Base-by-base conservation (phyloP, 2,113 vertebrate genomes). In the Phylloscopus trochilus region DNA sequence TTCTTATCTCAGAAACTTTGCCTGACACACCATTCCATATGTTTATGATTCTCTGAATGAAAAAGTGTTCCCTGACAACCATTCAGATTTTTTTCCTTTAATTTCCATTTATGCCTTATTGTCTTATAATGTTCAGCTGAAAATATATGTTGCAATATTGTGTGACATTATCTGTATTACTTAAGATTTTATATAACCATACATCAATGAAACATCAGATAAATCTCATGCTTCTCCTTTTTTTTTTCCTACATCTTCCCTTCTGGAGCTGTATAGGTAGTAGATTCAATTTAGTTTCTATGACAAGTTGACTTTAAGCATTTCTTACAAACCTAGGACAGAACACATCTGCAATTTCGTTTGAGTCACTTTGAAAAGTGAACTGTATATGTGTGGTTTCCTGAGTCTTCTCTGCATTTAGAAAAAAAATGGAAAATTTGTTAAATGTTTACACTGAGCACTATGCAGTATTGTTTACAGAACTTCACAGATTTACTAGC, bases 131-230 rank as follows among this genome's bases (percentile, higher is more conserved):
- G 94, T 97, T 98, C 97, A 84, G 95, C 95, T 93, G 97, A 97
- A 98, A 98, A 98, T 98, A 98, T 98, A 98, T 98, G 97, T 98
- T 98, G 97, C 97, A 98, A 98, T 98, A 98, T 98, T 97, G 96
- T 96, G 89, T 98, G 98, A 98, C 97, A 98, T 98, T 98, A 98
- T 98, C 98, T 97, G 97, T 98, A 97, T 98, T 98, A 97, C 97
- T 98, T 98, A 98, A 98, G 98, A 98, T 98, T 98, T 98, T 98
- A 98, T 98, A 97, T 97, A 97, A 79, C 97, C 95, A 97, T 98
- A 98, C 96, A 98, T 98, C 98, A 98, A 79, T 96, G 90, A 97
- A 98, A 97, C 93, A 97, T 97, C 97, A 98, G 98, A 97, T 98
- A 98, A 97, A 98, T 98, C 97, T 98, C 88, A 35, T 64, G 90